Evolutionary conservation across 2,113 vertebrate species (phyloP), one percentile per base, ranked within the genome.

Genomic region (Eurystomus gularis): DNA sequence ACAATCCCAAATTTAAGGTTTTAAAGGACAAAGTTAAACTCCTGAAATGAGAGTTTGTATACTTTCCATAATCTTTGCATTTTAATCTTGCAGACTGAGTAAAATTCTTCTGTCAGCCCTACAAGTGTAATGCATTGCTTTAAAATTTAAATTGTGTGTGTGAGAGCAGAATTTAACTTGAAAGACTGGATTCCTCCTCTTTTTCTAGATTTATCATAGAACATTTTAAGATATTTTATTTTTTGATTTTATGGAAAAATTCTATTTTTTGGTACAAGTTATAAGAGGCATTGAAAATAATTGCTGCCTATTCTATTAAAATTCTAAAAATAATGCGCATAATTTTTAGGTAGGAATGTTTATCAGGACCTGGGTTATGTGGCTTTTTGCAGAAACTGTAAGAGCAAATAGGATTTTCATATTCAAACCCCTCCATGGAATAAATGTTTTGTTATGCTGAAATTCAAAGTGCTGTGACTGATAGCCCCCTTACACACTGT

Each of bases 1-100:
- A 96, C 72, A 99, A 99, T 97, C 99, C 99, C 16, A 98, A 98
- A 85, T 99, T 99, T 92, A 98, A 92, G 97, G 94, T 99, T 92
- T 73, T 99, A 23, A 99, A 99, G 97, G 99, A 99, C 48, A 98
- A 96, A 97, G 99, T 99, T 57, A 98, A 97, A 92, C 99, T 99
- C 79, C 6, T 99, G 44, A 98, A 99, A 82, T 97, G 94, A 98
- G 75, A 95, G 54, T 92, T 77, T 86, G 60, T 23, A 9, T 68
- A 95, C 55, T 90, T 82, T 82, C 71, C 12, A 18, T 70, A 91
- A 82, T 31, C 23, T 37, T 80, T 90, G 82, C 44, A 70, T 96
- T 94, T 91, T 91, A 80, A 46, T 89, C 54, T 94, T 93, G 42
- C 40, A 76, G 46, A 70, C 2, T 5, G 35, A 75, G 49, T 64